Conservation (phyloP, 2,797 vertebrate genomes). For the Gymnopithys bicolor region DNA sequence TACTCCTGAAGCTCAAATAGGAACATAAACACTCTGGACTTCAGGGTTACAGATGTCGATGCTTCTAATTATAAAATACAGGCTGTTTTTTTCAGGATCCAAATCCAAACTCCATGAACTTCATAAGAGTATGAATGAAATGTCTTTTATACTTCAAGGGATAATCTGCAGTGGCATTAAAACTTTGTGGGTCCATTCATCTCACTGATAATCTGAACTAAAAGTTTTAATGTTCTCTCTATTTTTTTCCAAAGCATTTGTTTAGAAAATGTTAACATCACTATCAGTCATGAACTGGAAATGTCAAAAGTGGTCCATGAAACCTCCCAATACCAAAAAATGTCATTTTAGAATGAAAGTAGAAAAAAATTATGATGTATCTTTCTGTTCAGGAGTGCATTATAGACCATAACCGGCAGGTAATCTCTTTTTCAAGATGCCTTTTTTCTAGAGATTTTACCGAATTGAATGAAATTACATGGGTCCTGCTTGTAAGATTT, state of each 20-base stretch:
- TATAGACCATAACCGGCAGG: neutral
- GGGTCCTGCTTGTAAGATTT: neutral
- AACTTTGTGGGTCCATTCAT: neutral
- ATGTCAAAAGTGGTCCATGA: neutral
- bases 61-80: neutral
- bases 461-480: neutral
- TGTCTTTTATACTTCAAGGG: neutral
- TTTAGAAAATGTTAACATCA: neutral
- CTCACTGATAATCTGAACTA: neutral
- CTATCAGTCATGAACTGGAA: neutral
- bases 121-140: neutral
- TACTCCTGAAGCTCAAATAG: neutral
- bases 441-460: neutral
- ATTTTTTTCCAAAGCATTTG: neutral
- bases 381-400: neutral
- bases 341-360: neutral
- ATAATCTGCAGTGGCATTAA: neutral
- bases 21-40: neutral
- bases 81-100: neutral
- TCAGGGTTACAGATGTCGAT: neutral
- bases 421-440: neutral
- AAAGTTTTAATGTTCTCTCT: neutral
- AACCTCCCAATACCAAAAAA: neutral
- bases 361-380: neutral
- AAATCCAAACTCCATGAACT: neutral